Percentiles rank a stretch among this genome's conserved stretches.
Evolutionary conservation across 1,140 invertebrate genomes (phyloP).

Genomic region (Magallana ariakensis): DNA sequence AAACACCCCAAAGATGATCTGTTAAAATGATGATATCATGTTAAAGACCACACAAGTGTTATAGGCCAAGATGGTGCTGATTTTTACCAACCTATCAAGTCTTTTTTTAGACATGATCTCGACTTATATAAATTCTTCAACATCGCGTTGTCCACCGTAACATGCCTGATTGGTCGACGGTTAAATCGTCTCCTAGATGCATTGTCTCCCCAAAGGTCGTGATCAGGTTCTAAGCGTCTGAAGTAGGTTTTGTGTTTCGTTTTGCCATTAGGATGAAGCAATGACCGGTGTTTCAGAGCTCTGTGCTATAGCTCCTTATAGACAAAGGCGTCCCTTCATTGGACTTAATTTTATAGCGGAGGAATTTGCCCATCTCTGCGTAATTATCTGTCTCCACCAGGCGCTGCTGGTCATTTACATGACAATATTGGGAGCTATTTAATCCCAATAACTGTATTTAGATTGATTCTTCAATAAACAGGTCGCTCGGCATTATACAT

Average conservation of each 20-base stretch:
- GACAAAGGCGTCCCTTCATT: background rate
- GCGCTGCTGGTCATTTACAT: background rate
- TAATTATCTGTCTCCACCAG: background rate
- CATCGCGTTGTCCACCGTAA: too few relatives aligned
- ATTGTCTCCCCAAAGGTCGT: background rate
- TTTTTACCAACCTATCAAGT: too few relatives aligned
- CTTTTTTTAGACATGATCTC: too few relatives aligned
- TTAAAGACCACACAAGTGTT: background rate
- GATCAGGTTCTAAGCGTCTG: background rate
- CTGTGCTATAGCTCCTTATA: background rate
- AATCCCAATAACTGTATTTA: slow-evolving; percentile 28
- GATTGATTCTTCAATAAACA: slow-evolving; percentile 28
- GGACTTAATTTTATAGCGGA: background rate
- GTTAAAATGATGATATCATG: background rate
- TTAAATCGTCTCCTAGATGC: background rate
- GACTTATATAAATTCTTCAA: too few relatives aligned
- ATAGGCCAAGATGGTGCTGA: too few relatives aligned
- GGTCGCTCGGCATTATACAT: background rate
- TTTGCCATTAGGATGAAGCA: background rate
- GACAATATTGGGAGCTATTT: background rate
- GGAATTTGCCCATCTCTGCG: background rate
- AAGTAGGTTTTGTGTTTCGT: background rate
- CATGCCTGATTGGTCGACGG: too few relatives aligned
- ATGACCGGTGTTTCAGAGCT: background rate
- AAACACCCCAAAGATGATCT: background rate